Percentiles rank a stretch among this genome's conserved stretches.
Conservation (phyloP, 2,113 vertebrate genomes). For the Mus pahari region DNA sequence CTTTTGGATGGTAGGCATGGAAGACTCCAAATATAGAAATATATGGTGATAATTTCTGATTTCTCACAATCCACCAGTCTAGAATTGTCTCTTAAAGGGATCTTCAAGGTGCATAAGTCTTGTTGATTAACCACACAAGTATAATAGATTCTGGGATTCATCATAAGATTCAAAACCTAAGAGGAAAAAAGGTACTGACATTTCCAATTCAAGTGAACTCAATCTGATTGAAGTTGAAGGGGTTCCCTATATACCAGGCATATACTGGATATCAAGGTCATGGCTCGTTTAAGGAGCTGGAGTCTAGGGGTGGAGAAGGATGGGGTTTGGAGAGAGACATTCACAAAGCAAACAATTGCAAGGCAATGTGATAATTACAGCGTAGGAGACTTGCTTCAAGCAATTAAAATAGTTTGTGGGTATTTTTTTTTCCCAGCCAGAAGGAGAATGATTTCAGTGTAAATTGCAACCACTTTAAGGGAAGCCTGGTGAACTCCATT, state of each 20-base stretch:
- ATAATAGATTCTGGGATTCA: not conserved
- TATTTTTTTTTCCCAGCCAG: not conserved
- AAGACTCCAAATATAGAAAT: not conserved
- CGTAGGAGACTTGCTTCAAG: constrained; percentile 49
- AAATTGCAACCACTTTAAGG: not conserved
- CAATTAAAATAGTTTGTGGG: constrained; percentile 48
- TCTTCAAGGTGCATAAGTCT: not conserved
- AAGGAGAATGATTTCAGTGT: constrained; percentile 26
- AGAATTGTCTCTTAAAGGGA: not conserved
- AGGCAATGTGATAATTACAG: constrained; percentile 48
- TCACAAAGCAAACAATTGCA: constrained; percentile 67
- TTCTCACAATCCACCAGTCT: not conserved
- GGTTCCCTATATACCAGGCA: not conserved
- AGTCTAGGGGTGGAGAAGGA: not conserved
- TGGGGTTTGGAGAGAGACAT: not conserved
- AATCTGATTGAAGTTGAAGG: not conserved
- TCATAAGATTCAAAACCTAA: constrained; percentile 13
- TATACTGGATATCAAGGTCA: not conserved
- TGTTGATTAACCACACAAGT: constrained; percentile 19
- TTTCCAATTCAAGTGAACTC: constrained; percentile 17
- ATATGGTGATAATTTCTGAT: not conserved
- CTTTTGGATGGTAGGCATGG: not conserved
- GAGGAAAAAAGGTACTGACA: not conserved
- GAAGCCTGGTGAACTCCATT: not conserved
- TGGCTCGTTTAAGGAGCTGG: not conserved